Base-by-base conservation (phyloP, 2,113 vertebrate species). In the Catharus bicknelli region DNA sequence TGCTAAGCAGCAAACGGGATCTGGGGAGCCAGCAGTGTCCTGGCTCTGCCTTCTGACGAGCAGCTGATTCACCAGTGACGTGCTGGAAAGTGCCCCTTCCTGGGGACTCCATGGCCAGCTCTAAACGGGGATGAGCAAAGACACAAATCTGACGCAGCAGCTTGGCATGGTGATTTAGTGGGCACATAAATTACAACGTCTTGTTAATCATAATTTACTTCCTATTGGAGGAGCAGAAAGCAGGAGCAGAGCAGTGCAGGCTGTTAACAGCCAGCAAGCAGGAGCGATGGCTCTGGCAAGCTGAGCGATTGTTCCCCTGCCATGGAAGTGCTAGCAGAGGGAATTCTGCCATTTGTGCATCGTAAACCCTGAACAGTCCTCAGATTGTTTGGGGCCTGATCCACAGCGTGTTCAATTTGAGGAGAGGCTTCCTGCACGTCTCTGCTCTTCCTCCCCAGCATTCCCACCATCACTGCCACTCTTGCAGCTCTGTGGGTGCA, bases 191-290 rank as follows among this genome's bases (percentile, higher is more conserved):
- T 94, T 90, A 91, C 72, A 9, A 30, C 10, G 14, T 62, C 87
- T 77, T 86, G 57, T 93, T 96, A 86, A 94, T 93, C 84, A 69
- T 83, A 53, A 91, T 95, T 91, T 90, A 62, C 73, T 95, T 94
- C 94, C 90, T 93, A 7, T 84, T 61, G 87, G 61, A 20, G 54
- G 73, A 55, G 92, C 86, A 85, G 50, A 64, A 62, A 88, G 82
- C 86, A 19, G 89, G 88, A 57, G 88, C 82, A 40, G 91, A 76
- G 83, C 61, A 55, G 77, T 22, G n/a, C 40, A 62, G 68, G 85
- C 81, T 79, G 80, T 47, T 87, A 77, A 51, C 75, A 40, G 90
- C 84, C 84, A 69, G 88, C 94, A 73, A 86, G 67, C 0, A 1
- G 66, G 81, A 92, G 74, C 17, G 5, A n/a, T 38, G 83, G 77